Evolutionary conservation across 64 coral and sea anemone species (phyloP), one percentile per base, ranked within the genome.

Genomic region (Hydrozoanthus tunicans): DNA sequence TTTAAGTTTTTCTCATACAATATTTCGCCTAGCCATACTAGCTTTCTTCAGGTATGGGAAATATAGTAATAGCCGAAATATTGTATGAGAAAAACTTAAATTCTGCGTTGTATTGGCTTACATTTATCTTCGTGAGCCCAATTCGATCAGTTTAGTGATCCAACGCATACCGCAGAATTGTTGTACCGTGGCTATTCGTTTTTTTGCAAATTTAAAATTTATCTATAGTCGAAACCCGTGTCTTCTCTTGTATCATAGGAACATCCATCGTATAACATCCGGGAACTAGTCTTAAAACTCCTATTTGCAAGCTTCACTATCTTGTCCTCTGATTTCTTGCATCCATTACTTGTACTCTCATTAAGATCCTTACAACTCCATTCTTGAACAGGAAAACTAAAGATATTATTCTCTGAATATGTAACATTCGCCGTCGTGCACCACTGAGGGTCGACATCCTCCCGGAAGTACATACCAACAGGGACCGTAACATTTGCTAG

Each of bases 271-370:
- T 75, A 10, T 55, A 88, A 74, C 4, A 75, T 56, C 13, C 69
- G 68, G 26, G 84, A 51, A 32, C 0, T 59, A 72, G 20, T 75
- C 23, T 51, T 60, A 60, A 11, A 59, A 56, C 11, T 58, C 24
- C 52, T 20, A 58, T 7, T 24, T 26, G 7, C 56, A 51, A 56
- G 54, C 7, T 74, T 88, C 56, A 58, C 24, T 58, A 32, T 52
- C 59, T 57, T 73, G 56, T 88, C 84, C 69, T 88, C 68, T 74
- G 73, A 88, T 56, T 59, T 88, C 69, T 74, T 11, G 53, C 84
- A 88, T 1, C 56, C 56, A n/a, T 59, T 15, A n/a, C 58, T 7
- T 43, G 74, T 7, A 57, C 57, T 88, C 70, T 51, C 20, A 51
- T 57, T 13, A 23, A 59, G 58, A 27, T 88, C 52, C n/a, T 58